Evolutionary conservation across 2,113 vertebrate species (phyloP).

Genomic region (Rhinoderma darwinii): DNA sequence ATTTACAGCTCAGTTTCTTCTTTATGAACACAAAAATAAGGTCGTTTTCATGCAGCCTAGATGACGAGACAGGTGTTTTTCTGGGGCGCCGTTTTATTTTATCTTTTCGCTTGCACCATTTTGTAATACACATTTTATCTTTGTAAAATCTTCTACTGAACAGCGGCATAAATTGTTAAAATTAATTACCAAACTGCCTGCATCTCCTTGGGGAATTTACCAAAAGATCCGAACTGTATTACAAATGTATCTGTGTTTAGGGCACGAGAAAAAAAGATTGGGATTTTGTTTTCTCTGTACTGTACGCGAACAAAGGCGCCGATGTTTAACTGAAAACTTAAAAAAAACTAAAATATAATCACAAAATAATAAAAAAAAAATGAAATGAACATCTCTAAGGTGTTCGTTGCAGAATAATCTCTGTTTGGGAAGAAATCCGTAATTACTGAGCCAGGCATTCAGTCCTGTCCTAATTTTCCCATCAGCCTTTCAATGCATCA

Average conservation of each 20-base stretch:
- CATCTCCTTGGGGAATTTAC: constrained; percentile 73
- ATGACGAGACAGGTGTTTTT: background rate
- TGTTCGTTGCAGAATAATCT: constrained; percentile 76
- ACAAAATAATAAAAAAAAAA: background rate
- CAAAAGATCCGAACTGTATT: constrained; percentile 67
- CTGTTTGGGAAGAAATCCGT: constrained; percentile 72
- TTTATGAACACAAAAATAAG: background rate
- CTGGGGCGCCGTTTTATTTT: constrained; percentile 57
- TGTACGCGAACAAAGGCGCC: constrained; percentile 67
- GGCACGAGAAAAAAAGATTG: background rate
- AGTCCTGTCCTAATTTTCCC: constrained; percentile 81
- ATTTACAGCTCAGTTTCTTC: constrained; percentile 23
- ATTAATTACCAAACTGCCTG: constrained; percentile 43
- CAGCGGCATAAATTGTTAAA: constrained; percentile 31
- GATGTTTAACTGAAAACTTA: constrained; percentile 63
- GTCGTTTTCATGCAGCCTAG: no score
- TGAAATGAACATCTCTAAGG: constrained; percentile 70
- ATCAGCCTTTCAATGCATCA: constrained; percentile 75
- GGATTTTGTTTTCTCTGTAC: constrained; percentile 64
- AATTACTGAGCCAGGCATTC: constrained; percentile 76
- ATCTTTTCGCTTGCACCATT: constrained; percentile 31
- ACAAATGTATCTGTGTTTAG: constrained; percentile 68
- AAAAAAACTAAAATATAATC: no score
- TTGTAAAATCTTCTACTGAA: constrained; percentile 28
- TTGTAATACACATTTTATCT: constrained; percentile 28